Evolutionary conservation across 2,113 vertebrate species (phyloP), one percentile per base, ranked within the genome.

Genomic region (Addax nasomaculatus): DNA sequence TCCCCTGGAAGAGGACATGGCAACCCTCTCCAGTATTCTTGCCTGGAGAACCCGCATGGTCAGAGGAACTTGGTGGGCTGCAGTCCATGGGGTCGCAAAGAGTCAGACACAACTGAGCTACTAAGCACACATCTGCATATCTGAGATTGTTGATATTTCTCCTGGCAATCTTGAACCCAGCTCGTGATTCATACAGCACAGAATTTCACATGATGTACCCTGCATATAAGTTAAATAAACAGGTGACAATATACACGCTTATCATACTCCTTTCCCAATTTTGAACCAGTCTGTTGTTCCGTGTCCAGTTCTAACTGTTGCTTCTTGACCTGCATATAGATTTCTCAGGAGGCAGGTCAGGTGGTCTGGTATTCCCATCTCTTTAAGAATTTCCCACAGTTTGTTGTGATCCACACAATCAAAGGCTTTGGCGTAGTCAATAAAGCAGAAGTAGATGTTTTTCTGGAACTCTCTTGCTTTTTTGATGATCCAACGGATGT

Each of bases 161-260:
- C n/a, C 67, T 39, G n/a, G 67, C 67, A 23, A 1, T 39, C 10
- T 12, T 70, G 64, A 70, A 36, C 5, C 30, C n/a, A 70, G n/a
- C 33, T 70, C 4, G 0, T 70, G n/a, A 23, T 70, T 70, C 19
- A 36, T 36, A 8, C 7, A 70, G n/a, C n/a, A 36, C n/a, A 36
- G n/a, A 9, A 6, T 36, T 70, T 12, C 9, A 0, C 9, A 23
- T 36, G n/a, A 70, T 21, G n/a, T 11, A 70, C n/a, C 17, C n/a
- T 11, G 64, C 9, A 70, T 36, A 6, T 36, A 36, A 36, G n/a
- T 21, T 36, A 36, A 36, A 70, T 70, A 36, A 36, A 21, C 2
- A 21, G 64, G 64, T 70, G 64, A 36, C n/a, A 70, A 70, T 36
- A 36, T 21, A 70, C 9, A 70, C 9, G 4, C 64, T 70, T 70